These are phyloP conservation scores for Prionailurus viverrinus DNA, from an alignment of 2,113 vertebrate species.

Conservation along the genomic window DNA sequence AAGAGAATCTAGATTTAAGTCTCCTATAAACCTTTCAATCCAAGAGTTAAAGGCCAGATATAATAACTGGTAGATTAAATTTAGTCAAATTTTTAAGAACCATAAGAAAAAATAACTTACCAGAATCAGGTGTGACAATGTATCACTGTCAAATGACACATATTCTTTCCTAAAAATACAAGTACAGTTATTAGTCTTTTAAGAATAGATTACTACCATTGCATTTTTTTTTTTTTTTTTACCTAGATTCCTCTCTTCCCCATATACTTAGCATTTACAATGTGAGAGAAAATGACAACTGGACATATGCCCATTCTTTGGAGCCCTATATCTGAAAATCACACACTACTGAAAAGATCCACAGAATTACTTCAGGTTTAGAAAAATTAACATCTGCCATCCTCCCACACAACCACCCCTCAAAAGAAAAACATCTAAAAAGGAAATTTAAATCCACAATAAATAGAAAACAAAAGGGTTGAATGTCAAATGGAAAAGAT, in stretches of 20 bases:
- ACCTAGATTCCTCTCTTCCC: constrained; percentile 64
- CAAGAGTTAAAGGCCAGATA: constrained; percentile 36
- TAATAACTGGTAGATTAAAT: constrained; percentile 28
- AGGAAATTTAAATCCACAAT: constrained; percentile 60
- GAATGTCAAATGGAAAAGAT: constrained; percentile 54
- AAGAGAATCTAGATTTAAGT: constrained; percentile 42
- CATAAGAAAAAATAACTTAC: constrained; percentile 84
- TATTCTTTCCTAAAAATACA: constrained; percentile 87
- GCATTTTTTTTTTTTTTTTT: constrained; percentile 61
- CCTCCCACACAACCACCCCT: background rate
- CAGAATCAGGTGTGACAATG: constrained; percentile 85
- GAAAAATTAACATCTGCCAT: constrained; percentile 56
- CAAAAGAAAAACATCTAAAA: constrained; percentile 45
- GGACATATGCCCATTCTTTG: constrained; percentile 72
- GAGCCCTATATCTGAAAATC: constrained; percentile 82
- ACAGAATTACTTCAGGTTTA: constrained; percentile 78
- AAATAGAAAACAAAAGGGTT: constrained; percentile 56
- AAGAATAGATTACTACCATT: constrained; percentile 22
- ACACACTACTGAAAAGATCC: constrained; percentile 80
- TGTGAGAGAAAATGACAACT: constrained; percentile 5
- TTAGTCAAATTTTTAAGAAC: constrained; percentile 63
- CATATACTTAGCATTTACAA: constrained; percentile 51
- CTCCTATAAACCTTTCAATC: background rate
- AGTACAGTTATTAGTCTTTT: constrained; percentile 76
- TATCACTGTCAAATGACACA: constrained; percentile 84